Evolutionary conservation across 1,140 invertebrate species (phyloP).

Genomic region (Hyphantria cunea): DNA sequence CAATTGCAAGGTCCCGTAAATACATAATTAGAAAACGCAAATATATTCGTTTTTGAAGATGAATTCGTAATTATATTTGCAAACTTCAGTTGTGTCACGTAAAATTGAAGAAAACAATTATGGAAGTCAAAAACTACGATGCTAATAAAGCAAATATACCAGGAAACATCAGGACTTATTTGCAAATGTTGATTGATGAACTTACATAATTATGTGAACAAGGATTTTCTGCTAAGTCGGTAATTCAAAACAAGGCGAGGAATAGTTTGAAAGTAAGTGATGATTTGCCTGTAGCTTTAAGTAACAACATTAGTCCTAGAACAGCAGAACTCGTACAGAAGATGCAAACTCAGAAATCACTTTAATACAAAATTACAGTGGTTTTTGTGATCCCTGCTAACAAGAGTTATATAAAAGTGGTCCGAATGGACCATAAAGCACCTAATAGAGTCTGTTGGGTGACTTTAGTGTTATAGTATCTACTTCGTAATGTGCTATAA

Average conservation of each 20-base stretch:
- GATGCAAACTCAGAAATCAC: no score
- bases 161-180: conserved; percentile 10
- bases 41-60: conserved; percentile 10
- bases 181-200: conserved; percentile 26
- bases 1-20: conserved; percentile 26
- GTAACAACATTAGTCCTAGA: conserved; percentile 10
- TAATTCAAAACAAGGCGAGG: conserved; percentile 21
- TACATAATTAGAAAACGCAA: conserved; percentile 28
- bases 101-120: conserved; percentile 35
- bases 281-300: conserved; percentile 19
- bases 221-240: conserved; percentile 19
- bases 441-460: no score
- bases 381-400: no score
- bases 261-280: conserved; percentile 17
- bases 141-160: conserved; percentile 6
- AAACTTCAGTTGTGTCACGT: conserved; percentile 33
- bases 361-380: no score
- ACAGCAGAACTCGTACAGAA: conserved; percentile 7
- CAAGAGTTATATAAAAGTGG: no score
- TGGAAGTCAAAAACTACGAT: conserved; percentile 18
- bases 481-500: no score
- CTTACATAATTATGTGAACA: conserved; percentile 27
- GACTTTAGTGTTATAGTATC: no score
- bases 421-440: no score
- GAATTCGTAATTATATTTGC: conserved; percentile 31